These are phyloP conservation scores for Sminthurinus aureus DNA, from an alignment of 2,888 invertebrate genomes.

Conservation along the genomic window DNA sequence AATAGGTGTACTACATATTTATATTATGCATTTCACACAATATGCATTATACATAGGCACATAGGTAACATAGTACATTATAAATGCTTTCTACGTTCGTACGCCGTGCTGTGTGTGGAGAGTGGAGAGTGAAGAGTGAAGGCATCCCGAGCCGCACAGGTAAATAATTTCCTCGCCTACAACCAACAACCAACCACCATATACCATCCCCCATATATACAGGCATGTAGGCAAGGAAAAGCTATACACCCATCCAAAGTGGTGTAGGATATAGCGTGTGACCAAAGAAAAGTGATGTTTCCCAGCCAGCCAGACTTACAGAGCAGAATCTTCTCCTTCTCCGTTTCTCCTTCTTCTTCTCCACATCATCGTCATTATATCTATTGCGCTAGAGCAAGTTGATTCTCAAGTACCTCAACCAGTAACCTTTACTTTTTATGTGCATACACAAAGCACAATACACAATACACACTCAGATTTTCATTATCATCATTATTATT, in stretches of 20 bases:
- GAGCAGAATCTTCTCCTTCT: no score
- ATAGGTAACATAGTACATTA: no score
- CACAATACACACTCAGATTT: neutral
- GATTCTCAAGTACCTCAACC: neutral
- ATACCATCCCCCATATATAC: neutral
- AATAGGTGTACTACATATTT: neutral
- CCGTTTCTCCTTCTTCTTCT: no score
- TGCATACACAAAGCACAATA: no score
- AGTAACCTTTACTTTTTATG: neutral
- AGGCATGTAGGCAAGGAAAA: neutral
- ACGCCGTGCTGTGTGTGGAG: neutral
- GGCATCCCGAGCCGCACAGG: neutral
- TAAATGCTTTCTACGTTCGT: no score
- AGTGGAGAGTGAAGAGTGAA: neutral
- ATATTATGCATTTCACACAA: neutral
- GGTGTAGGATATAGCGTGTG: neutral
- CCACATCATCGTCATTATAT: no score
- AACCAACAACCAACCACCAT: neutral
- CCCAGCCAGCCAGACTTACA: neutral
- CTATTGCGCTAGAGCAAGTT: neutral
- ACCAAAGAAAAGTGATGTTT: neutral
- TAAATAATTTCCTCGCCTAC: conserved; percentile 1
- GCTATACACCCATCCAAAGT: neutral
- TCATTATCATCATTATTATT: no score
- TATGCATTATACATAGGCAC: no score